Conservation (phyloP, 2,113 vertebrate species). For the Tympanuchus pallidicinctus region DNA sequence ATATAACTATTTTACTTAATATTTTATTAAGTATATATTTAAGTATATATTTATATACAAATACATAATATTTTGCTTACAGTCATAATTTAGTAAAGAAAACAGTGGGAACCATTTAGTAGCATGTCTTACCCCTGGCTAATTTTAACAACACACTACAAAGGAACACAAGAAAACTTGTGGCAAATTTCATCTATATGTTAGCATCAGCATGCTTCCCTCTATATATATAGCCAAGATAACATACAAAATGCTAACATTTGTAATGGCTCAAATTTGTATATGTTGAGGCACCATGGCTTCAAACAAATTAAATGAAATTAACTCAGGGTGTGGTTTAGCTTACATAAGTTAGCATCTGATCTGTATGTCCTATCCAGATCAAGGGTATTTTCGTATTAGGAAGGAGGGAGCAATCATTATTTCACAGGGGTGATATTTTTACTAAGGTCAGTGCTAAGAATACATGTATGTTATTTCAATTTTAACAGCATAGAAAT, state of each 20-base stretch:
- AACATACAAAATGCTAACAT: not conserved
- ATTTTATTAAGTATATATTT: too few relatives aligned
- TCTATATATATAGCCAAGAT: not conserved
- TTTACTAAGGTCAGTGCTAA: not conserved
- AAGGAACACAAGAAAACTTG: not conserved
- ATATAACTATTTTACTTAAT: not conserved
- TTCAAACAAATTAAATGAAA: not conserved
- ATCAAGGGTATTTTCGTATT: not conserved
- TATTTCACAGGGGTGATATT: not conserved
- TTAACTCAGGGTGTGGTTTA: not conserved
- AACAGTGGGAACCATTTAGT: not conserved
- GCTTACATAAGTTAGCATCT: not conserved
- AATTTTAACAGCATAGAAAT: not conserved
- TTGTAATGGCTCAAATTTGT: not conserved
- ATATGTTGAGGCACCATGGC: not conserved
- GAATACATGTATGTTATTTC: fast-evolving
- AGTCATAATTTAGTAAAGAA: not conserved
- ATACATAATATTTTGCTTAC: not conserved
- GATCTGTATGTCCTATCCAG: not conserved
- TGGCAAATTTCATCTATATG: not conserved
- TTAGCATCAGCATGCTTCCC: not conserved
- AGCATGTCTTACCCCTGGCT: not conserved
- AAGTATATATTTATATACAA: too few relatives aligned
- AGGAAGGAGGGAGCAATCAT: not conserved
- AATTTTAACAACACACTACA: not conserved